Evolutionary conservation across 2,888 invertebrate species (phyloP).

Genomic region (Macrophya annulata): DNA sequence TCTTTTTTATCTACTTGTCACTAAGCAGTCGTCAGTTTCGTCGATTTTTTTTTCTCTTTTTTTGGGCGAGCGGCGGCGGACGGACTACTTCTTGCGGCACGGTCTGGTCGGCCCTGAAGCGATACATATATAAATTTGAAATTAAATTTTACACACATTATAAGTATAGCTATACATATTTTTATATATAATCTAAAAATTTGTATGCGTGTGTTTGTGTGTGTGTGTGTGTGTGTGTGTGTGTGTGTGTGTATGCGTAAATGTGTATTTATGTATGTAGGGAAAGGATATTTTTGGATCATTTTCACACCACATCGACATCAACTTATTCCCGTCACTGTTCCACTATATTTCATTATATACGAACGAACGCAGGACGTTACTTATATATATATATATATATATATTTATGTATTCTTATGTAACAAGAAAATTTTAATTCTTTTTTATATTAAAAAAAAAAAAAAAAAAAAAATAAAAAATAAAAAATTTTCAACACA

Average conservation of each 20-base stretch:
- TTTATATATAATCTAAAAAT: not conserved
- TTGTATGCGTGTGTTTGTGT: not conserved
- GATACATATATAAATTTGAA: not conserved
- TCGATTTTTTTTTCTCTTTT: slow-evolving; percentile 63
- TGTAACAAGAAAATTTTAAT: no score
- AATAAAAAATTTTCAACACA: no score
- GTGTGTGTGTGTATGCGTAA: not conserved
- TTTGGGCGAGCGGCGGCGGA: slow-evolving; percentile 75
- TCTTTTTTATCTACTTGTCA: slow-evolving; percentile 50
- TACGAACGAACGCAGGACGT: no score
- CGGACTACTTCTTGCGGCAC: slow-evolving; percentile 80
- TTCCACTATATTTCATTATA: no score
- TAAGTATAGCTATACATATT: not conserved
- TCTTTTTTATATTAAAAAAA: no score
- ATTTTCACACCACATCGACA: not conserved
- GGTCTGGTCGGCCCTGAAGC: slow-evolving; percentile 77
- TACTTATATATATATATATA: no score
- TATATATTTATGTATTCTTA: no score
- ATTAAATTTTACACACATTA: not conserved
- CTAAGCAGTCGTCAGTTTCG: slow-evolving; percentile 70
- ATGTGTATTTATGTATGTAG: not conserved
- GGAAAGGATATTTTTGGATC: slow-evolving; percentile 9
- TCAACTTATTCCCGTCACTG: not conserved
- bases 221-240: not conserved
- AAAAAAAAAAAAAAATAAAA: no score